Conservation (phyloP, 2,888 invertebrate species). For the Himalopsyche tibetana region DNA sequence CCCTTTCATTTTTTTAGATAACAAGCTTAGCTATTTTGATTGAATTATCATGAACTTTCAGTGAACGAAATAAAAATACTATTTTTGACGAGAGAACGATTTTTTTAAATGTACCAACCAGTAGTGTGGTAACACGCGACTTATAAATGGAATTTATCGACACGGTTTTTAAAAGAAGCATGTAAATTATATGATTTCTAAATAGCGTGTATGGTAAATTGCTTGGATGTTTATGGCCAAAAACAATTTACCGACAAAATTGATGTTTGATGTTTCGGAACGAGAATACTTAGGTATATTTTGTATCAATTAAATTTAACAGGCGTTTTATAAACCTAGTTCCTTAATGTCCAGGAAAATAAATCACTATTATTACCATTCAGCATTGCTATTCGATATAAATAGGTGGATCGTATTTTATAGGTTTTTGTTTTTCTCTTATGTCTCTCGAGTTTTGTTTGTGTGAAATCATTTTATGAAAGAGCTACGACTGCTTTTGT, state of each 20-base stretch:
- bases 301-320: slow-evolving; percentile 17
- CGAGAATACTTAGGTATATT: not conserved
- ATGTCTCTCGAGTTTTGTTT: no score
- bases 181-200: slow-evolving; percentile 11
- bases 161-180: slow-evolving; percentile 29
- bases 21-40: not conserved
- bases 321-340: no score
- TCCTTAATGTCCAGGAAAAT: no score
- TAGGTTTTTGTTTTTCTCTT: no score
- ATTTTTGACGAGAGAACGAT: not conserved
- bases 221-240: slow-evolving; percentile 14
- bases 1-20: no score
- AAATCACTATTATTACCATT: no score
- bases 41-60: not conserved
- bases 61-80: not conserved
- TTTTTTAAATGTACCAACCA: not conserved
- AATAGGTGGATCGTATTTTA: no score
- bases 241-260: slow-evolving; percentile 10
- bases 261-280: slow-evolving; percentile 16
- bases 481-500: no score
- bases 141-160: slow-evolving; percentile 31
- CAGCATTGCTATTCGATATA: no score
- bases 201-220: slow-evolving; percentile 31
- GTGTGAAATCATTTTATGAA: no score
- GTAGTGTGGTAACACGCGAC: not conserved